A percentile compares a stretch with the other conserved stretches of the same genome.
Evolutionary conservation across 64 coral and sea anemone species (phyloP).

Genomic region (Trachythela sp.): DNA sequence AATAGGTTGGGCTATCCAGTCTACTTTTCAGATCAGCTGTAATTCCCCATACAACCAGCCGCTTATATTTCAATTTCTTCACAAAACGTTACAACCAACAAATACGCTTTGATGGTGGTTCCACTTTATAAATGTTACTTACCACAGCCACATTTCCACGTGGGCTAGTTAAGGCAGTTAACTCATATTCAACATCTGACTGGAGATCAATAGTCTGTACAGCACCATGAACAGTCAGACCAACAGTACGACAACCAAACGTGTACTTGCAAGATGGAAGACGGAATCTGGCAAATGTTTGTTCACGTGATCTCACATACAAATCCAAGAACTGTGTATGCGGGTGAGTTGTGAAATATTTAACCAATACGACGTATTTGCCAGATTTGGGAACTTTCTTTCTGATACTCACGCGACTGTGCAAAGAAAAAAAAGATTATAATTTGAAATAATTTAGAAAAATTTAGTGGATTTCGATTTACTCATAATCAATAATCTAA

Average conservation of each 20-base stretch:
- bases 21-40: too few relatives aligned
- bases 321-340: background rate
- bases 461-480: too few relatives aligned
- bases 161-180: background rate
- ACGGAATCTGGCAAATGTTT: background rate
- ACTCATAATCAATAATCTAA: too few relatives aligned
- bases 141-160: background rate
- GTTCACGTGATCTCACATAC: background rate
- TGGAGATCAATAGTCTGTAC: background rate
- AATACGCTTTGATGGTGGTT: too few relatives aligned
- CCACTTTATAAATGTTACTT: too few relatives aligned
- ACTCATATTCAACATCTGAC: background rate
- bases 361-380: background rate
- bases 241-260: slow-evolving; percentile 16
- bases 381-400: background rate
- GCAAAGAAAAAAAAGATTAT: background rate
- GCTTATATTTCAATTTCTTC: too few relatives aligned
- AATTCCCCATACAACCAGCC: too few relatives aligned
- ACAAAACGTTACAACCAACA: too few relatives aligned
- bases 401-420: background rate
- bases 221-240: background rate
- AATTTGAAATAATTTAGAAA: background rate
- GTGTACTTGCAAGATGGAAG: slow-evolving; percentile 11
- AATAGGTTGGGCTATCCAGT: too few relatives aligned
- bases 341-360: background rate